Evolutionary conservation across 2,113 vertebrate species (phyloP).

Genomic region (Pipra filicauda): DNA sequence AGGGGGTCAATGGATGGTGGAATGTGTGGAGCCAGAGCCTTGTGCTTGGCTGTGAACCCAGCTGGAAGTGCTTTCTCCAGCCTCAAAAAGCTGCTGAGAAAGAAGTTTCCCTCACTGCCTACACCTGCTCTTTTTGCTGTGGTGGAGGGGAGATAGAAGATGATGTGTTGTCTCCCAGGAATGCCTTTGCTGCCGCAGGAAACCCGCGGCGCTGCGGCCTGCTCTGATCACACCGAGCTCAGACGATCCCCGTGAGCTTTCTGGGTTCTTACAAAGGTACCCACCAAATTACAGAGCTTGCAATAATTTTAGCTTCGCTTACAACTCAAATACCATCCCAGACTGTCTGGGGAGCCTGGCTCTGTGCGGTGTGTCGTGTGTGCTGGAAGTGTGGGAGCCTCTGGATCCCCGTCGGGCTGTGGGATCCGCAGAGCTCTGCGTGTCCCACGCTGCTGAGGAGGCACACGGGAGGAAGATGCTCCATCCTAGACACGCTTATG

Average conservation of each 20-base stretch:
- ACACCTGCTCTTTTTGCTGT: neutral
- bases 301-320: neutral
- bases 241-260: neutral
- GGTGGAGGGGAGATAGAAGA: neutral
- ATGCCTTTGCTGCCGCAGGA: rapidly evolving
- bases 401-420: neutral
- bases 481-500: neutral
- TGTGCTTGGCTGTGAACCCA: neutral
- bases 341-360: neutral
- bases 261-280: neutral
- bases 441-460: neutral
- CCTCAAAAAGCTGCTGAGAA: neutral
- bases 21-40: neutral
- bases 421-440: neutral
- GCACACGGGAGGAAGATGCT: neutral
- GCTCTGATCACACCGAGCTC: neutral
- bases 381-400: neutral
- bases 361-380: neutral
- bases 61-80: neutral
- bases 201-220: rapidly evolving
- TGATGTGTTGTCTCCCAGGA: neutral
- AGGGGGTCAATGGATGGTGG: neutral
- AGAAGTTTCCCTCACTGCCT: neutral
- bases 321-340: neutral
- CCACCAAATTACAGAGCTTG: neutral